Evolutionary conservation across 1,140 invertebrate genomes (phyloP).

Genomic region (Drusus annulatus): DNA sequence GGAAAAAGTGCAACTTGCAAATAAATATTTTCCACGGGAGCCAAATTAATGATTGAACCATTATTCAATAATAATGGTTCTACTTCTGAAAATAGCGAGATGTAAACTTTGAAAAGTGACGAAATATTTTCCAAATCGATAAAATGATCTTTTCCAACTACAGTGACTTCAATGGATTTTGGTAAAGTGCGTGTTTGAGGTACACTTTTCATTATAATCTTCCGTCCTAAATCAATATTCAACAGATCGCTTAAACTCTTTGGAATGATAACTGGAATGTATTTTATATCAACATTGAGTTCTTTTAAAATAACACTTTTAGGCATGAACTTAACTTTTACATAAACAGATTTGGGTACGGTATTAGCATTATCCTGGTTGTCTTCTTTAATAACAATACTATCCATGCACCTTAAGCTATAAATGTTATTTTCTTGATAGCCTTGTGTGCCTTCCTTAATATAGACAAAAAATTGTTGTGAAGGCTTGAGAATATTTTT

Average conservation of each 20-base stretch:
- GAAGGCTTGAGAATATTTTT: slow-evolving; percentile 52
- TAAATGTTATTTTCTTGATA: slow-evolving; percentile 63
- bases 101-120: slow-evolving; percentile 74
- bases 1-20: slow-evolving; percentile 72
- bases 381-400: slow-evolving; percentile 57
- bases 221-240: slow-evolving; percentile 66
- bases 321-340: slow-evolving; percentile 41
- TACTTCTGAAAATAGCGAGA: slow-evolving; percentile 60
- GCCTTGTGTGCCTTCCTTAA: slow-evolving; percentile 65
- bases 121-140: slow-evolving; percentile 68
- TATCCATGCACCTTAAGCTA: slow-evolving; percentile 65
- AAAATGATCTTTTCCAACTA: slow-evolving; percentile 55
- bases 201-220: slow-evolving; percentile 65
- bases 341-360: slow-evolving; percentile 62
- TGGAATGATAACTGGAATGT: slow-evolving; percentile 63
- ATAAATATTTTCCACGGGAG: slow-evolving; percentile 37
- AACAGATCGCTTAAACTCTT: slow-evolving; percentile 66
- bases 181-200: slow-evolving; percentile 64
- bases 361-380: slow-evolving; percentile 62
- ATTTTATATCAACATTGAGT: slow-evolving; percentile 20
- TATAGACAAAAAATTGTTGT: slow-evolving; percentile 67
- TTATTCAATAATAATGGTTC: slow-evolving; percentile 75
- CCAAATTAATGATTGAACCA: slow-evolving; percentile 68
- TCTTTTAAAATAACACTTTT: slow-evolving; percentile 10
- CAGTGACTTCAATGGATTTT: slow-evolving; percentile 73